These are phyloP conservation scores for Agrochola circellaris DNA, from an alignment of 2,888 invertebrate genomes.

Conservation along the genomic window DNA sequence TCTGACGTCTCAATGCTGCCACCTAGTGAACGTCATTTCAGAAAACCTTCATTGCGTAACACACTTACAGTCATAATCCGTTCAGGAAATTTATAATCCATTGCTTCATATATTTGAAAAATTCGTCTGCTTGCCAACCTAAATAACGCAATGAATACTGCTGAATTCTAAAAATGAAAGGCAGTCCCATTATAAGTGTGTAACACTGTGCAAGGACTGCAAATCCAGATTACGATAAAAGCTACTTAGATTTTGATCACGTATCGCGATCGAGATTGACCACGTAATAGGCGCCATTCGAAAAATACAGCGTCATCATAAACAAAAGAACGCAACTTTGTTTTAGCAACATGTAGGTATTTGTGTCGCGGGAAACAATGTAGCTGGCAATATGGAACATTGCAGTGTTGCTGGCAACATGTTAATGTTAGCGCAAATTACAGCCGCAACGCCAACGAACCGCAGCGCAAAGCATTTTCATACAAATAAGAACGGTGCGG, in stretches of 20 bases:
- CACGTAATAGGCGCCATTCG: not conserved
- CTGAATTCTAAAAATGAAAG: not conserved
- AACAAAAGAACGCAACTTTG: not conserved
- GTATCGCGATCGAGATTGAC: not conserved
- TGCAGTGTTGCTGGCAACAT: not conserved
- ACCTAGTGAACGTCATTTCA: too few species aligned
- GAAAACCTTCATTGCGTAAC: too few species aligned
- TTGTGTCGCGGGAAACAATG: not conserved
- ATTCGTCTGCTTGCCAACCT: too few species aligned
- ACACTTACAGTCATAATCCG: too few species aligned
- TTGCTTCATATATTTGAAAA: too few species aligned
- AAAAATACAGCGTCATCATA: not conserved
- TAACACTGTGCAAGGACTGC: not conserved
- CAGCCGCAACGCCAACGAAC: too few species aligned
- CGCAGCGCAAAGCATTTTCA: too few species aligned
- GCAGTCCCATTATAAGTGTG: not conserved
- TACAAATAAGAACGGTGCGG: too few species aligned
- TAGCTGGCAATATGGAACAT: too few species aligned
- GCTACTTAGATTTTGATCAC: not conserved
- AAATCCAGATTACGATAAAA: not conserved
- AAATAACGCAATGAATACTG: not conserved
- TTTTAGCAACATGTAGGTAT: not conserved
- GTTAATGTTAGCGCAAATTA: not conserved
- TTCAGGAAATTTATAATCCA: too few species aligned
- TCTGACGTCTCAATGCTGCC: too few species aligned